Evolutionary conservation across 1,140 invertebrate genomes (phyloP).

Genomic region (Platyscapa corneri): DNA sequence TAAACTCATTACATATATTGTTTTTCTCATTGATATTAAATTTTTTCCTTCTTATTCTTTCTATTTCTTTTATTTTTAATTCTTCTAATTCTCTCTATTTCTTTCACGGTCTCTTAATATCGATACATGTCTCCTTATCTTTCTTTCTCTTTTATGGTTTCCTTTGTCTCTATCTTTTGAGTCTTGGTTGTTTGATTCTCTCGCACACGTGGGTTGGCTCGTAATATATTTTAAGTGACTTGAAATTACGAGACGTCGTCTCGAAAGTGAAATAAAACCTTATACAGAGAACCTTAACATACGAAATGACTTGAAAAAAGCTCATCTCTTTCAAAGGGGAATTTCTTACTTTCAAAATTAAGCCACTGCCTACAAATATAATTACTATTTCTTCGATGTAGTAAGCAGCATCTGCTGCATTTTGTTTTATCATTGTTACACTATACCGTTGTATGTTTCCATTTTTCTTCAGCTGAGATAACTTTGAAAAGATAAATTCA

Average conservation of each 20-base stretch:
- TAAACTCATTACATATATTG: too few species aligned
- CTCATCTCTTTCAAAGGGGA: background rate
- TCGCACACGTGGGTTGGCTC: slow-evolving; percentile 24
- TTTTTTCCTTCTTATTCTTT: background rate
- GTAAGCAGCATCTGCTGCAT: too few species aligned
- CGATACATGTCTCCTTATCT: background rate
- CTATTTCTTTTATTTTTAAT: background rate
- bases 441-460: background rate
- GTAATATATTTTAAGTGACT: slow-evolving; percentile 35
- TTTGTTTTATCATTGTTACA: slow-evolving; percentile 11
- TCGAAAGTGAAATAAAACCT: slow-evolving; percentile 33
- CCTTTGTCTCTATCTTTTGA: background rate
- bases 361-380: background rate
- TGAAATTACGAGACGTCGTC: slow-evolving; percentile 31
- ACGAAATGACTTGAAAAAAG: background rate
- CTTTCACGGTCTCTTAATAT: background rate
- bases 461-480: background rate
- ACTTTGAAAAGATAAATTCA: too few species aligned
- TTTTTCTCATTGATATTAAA: too few species aligned
- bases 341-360: slow-evolving; percentile 30
- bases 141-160: background rate
- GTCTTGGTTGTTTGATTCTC: slow-evolving; percentile 41
- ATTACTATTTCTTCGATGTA: background rate
- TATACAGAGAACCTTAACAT: background rate
- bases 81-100: slow-evolving; percentile 2